These are phyloP conservation scores for Megastigmus dorsalis DNA, from an alignment of 2,888 invertebrate genomes.

Conservation along the genomic window DNA sequence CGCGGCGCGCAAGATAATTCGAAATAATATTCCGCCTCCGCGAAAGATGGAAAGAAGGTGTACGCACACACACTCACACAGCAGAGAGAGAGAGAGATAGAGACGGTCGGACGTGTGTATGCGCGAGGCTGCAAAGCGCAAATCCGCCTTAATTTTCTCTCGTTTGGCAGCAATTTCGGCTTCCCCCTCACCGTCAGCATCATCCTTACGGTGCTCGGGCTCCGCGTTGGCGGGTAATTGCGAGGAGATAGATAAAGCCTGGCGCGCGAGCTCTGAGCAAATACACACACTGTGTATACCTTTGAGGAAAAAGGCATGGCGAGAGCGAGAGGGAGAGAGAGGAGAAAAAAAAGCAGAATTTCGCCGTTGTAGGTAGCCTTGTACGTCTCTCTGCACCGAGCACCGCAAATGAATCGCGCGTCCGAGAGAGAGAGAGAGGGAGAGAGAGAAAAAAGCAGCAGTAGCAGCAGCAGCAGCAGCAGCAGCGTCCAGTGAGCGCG, in stretches of 20 bases:
- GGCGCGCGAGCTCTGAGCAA: conserved; percentile 34
- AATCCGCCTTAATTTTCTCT: conserved; percentile 48
- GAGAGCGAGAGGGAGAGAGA: conserved; percentile 6
- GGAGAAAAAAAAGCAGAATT: conserved; percentile 30
- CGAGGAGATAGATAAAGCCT: conserved; percentile 41
- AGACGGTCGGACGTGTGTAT: no score
- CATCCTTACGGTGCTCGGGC: conserved; percentile 14
- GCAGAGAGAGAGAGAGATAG: neutral
- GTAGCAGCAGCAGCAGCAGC: neutral
- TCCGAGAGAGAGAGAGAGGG: conserved; percentile 36
- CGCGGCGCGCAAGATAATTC: conserved; percentile 35
- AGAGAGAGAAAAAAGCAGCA: neutral
- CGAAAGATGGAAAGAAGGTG: no score
- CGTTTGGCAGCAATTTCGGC: conserved; percentile 49
- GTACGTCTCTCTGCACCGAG: neutral
- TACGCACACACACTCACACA: no score
- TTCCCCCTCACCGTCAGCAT: neutral
- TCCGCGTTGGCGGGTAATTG: conserved; percentile 44
- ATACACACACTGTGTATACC: conserved; percentile 32
- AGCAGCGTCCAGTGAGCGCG: neutral
- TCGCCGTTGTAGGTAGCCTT: conserved; percentile 11
- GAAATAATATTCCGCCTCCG: conserved; percentile 47
- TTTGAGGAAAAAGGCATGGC: neutral
- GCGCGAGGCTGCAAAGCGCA: conserved; percentile 28
- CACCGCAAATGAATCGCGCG: conserved; percentile 46